Percentiles rank a stretch among this genome's conserved stretches.
These are phyloP conservation scores for Mimumesa dahlbomi DNA, from an alignment of 2,888 invertebrate genomes.

Conservation along the genomic window DNA sequence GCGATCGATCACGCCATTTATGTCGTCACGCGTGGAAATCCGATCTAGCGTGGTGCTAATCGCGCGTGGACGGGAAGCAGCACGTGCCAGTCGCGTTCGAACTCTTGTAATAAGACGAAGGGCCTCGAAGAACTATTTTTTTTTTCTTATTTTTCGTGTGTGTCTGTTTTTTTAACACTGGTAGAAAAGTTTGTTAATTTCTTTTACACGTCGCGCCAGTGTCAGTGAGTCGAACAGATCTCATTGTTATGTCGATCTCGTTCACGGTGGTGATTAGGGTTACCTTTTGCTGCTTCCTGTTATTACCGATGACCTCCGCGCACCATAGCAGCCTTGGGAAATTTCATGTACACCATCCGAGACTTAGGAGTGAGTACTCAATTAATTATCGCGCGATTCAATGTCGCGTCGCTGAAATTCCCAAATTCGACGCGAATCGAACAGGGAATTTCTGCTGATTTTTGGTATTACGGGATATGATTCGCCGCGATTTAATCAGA, in stretches of 20 bases:
- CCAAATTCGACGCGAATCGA: too few species aligned
- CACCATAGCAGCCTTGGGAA: background rate
- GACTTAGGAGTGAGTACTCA: constrained; percentile 18
- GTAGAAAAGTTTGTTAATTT: too few species aligned
- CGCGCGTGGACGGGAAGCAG: constrained; percentile 5
- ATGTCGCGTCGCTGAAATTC: too few species aligned
- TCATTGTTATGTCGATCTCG: constrained; percentile 24
- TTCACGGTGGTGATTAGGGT: background rate
- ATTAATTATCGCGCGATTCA: background rate
- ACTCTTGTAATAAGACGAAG: background rate
- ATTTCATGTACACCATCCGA: background rate
- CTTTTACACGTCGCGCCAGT: too few species aligned
- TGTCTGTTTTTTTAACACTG: too few species aligned
- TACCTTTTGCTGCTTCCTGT: constrained; percentile 14
- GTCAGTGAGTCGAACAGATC: too few species aligned
- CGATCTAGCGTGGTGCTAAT: constrained; percentile 22
- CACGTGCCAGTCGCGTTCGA: constrained; percentile 14
- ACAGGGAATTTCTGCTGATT: too few species aligned
- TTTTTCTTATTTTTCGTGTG: too few species aligned
- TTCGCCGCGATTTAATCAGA: too few species aligned
- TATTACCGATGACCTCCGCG: constrained; percentile 1
- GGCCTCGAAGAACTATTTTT: too few species aligned
- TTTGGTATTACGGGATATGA: too few species aligned
- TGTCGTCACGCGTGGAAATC: constrained; percentile 27
- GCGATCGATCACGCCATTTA: constrained; percentile 33